Evolutionary conservation across 2,113 vertebrate species (phyloP), one percentile per base, ranked within the genome.

Genomic region (Xiphias gladius): DNA sequence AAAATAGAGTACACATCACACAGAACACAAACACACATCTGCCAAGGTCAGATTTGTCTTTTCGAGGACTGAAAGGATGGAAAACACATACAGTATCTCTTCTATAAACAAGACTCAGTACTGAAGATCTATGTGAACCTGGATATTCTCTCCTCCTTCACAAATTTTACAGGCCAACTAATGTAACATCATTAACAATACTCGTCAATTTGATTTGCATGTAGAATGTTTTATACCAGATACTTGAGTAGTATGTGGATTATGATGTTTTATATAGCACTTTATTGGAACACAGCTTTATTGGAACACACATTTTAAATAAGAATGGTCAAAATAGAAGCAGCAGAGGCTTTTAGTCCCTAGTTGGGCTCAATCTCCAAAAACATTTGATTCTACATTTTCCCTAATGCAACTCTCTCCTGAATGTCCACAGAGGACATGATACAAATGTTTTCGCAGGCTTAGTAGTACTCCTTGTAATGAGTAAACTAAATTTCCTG

Each of bases 11-110:
- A 43, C 24, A 72, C 43, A 68, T 69, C 37, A 58, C 54, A 57
- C 41, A 28, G 26, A 64, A 52, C 58, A 46, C 46, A 75, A 58
- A 79, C 32, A 63, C 69, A 57, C 54, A 8, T 57, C 54, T 7
- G 55, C 58, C 37, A 67, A 66, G 46, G 71, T 81, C 70, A 73
- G 30, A 61, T 68, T 67, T 35, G 48, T 41, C 63, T 54, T 57
- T 48, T 50, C 41, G 43, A 58, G 46, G 32, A 64, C 37, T 41
- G 41, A 26, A 72, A 50, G 64, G 28, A 55, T 61, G 52, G 41
- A 64, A 59, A 61, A 75, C 19, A 22, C 1, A 20, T 24, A 35
- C 3, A 35, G 32, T 35, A 43, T 17, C 8, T 19, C 48, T 1
- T 69, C 11, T 63, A n/a, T 63, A n/a, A 69, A 32, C 20, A 20